These are phyloP conservation scores for Spondyliosoma cantharus DNA, from an alignment of 2,797 vertebrate species.

Conservation along the genomic window DNA sequence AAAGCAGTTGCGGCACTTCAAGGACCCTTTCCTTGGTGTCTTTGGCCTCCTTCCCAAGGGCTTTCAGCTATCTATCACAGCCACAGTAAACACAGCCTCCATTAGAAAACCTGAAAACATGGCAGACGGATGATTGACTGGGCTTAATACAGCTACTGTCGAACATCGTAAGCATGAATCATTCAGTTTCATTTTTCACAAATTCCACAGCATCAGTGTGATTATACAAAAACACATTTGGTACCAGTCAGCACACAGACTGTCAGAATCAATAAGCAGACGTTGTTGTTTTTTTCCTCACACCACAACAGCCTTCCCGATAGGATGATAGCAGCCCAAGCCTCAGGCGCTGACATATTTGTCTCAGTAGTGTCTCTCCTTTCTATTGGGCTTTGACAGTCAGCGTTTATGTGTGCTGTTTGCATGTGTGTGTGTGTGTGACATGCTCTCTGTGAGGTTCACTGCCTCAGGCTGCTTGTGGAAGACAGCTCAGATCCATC, in stretches of 20 bases:
- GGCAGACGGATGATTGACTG: slow-evolving; percentile 55
- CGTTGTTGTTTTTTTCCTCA: slow-evolving; percentile 48
- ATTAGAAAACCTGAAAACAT: slow-evolving; percentile 30
- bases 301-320: slow-evolving; percentile 68
- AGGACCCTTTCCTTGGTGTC: slow-evolving; percentile 47
- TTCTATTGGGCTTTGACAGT: slow-evolving; percentile 66
- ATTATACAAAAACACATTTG: slow-evolving; percentile 72
- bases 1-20: slow-evolving; percentile 48
- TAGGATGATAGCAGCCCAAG: slow-evolving; percentile 66
- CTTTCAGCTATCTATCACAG: slow-evolving; percentile 40
- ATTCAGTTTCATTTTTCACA: slow-evolving; percentile 48
- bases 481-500: slow-evolving; percentile 70
- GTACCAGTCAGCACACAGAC: slow-evolving; percentile 58
- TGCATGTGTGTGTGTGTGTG: slow-evolving; percentile 38
- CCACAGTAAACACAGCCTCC: slow-evolving; percentile 43
- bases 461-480: slow-evolving; percentile 58
- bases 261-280: slow-evolving; percentile 75
- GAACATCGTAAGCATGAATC: slow-evolving; percentile 57
- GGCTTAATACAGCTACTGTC: slow-evolving; percentile 48
- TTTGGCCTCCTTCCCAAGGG: slow-evolving; percentile 45
- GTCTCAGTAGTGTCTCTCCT: slow-evolving; percentile 64
- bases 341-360: slow-evolving; percentile 74
- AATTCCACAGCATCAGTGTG: slow-evolving; percentile 60
- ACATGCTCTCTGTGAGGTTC: slow-evolving; percentile 65
- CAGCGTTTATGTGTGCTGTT: slow-evolving; percentile 38